Evolutionary conservation across 2,888 invertebrate species (phyloP), one percentile per base, ranked within the genome.

Genomic region (Nemotelus pantherinus): DNA sequence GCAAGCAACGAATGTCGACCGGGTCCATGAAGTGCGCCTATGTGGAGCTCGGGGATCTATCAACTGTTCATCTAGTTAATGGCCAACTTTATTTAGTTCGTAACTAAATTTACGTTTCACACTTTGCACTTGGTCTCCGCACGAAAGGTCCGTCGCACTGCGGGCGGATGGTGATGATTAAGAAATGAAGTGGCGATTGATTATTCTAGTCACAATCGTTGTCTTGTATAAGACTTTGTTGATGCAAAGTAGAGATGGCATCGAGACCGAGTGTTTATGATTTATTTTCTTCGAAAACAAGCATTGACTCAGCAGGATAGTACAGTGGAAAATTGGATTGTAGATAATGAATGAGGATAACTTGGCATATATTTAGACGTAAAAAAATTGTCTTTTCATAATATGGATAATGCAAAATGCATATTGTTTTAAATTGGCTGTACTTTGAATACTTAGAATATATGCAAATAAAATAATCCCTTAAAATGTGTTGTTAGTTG

Each of bases 81-180:
- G 74, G 74, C 60, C 74, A 74, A 74, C 74, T 74, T 74, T 74
- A 74, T 74, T 74, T 74, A 74, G 63, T 74, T 74, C 63, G 63
- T 74, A 74, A 74, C 74, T 74, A 63, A 74, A 74, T 74, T 74
- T 74, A 48, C 47, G 60, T 63, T 63, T 60, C 63, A 74, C 74
- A 74, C 63, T 74, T 74, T 70, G 53, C 70, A 41, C 74, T 63
- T 47, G 6, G 9, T 39, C 58, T 47, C 9, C 25, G 25, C 25
- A 48, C 50, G 25, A 48, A 48, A 48, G 63, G 63, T 45, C 9
- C 48, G 10, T 45, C 6, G 25, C 48, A 44, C 48, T 39, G 47
- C 39, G 39, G 50, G 50, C 47, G 63, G 63, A 74, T 9, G 48
- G 63, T 48, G 74, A 74, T 74, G 74, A 74, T 74, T 74, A 74